Conservation (phyloP, 2,113 vertebrate genomes). For the Xenopus tropicalis region UCB_Xtro_10.0 CM004444.2:169705001-169705500, state of each 20-base stretch:
- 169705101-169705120: slow-evolving; percentile 11
- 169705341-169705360: too few species aligned
- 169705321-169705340: too few species aligned
- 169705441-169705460: too few species aligned
- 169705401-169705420: too few species aligned
- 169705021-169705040: background rate
- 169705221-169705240: background rate
- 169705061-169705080: background rate
- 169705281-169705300: slow-evolving; percentile 4
- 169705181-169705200: slow-evolving; percentile 10
- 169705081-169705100: background rate
- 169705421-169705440: too few species aligned
- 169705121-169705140: background rate
- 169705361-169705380: too few species aligned
- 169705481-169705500: too few species aligned
- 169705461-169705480: too few species aligned
- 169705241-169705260: slow-evolving; percentile 7
- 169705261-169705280: background rate
- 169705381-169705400: too few species aligned
- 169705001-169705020: background rate
- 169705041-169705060: background rate
- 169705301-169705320: too few species aligned
- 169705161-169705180: background rate
- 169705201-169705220: too few species aligned
- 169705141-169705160: background rate